Conservation (phyloP, 2,888 invertebrate species). For the Rhopalosiphum nymphaeae region DNA sequence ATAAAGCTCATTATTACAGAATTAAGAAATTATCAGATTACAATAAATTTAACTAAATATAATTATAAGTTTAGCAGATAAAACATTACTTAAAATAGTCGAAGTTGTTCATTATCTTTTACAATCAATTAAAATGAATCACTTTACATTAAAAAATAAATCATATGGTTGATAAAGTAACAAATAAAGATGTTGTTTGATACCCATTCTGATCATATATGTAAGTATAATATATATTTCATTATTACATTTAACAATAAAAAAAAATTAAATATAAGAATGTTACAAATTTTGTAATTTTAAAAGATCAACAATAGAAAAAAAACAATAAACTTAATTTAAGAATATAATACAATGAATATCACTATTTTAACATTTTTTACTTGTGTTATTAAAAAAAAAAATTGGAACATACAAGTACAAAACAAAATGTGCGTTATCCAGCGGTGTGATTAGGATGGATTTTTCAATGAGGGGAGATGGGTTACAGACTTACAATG, state of each 20-base stretch:
- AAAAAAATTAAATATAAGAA: slow-evolving; percentile 28
- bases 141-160: not conserved
- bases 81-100: slow-evolving; percentile 10
- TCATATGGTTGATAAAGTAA: slow-evolving; percentile 7
- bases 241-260: slow-evolving; percentile 30
- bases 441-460: not conserved
- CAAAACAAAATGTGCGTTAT: slow-evolving; percentile 22
- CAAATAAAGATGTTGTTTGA: not conserved
- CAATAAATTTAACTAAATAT: not conserved
- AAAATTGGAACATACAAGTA: slow-evolving; percentile 34
- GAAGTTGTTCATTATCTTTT: not conserved
- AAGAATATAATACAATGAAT: slow-evolving; percentile 33
- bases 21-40: slow-evolving; percentile 33
- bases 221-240: not conserved
- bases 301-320: slow-evolving; percentile 24
- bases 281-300: slow-evolving; percentile 16
- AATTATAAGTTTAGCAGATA: not conserved
- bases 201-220: not conserved
- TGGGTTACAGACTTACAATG: not conserved
- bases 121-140: not conserved
- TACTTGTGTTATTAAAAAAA: not conserved
- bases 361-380: not conserved
- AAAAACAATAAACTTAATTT: slow-evolving; percentile 62
- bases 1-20: slow-evolving; percentile 45
- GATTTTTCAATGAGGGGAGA: not conserved